Percentiles rank a stretch among this genome's conserved stretches.
Evolutionary conservation across 2,113 vertebrate genomes (phyloP).

Genomic region (Maccullochella peelii): DNA sequence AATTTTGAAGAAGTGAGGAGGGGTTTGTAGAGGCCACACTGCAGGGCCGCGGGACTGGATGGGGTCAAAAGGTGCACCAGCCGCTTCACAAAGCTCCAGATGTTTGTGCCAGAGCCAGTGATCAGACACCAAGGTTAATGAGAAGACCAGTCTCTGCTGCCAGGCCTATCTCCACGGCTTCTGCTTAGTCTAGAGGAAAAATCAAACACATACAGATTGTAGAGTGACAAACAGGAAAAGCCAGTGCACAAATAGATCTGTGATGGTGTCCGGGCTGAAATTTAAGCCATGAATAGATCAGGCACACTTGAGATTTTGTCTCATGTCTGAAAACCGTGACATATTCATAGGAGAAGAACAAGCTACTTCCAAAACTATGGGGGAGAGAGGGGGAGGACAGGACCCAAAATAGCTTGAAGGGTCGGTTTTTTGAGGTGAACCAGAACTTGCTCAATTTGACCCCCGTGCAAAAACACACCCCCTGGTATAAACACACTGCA

Average conservation of each 20-base stretch:
- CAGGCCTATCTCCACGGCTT: slow-evolving; percentile 70
- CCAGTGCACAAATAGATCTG: background rate
- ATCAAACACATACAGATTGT: slow-evolving; percentile 18
- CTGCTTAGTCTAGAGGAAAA: slow-evolving; percentile 61
- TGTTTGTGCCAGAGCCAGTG: slow-evolving; percentile 42
- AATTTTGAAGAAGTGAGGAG: slow-evolving; percentile 62
- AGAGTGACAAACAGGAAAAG: slow-evolving; percentile 13
- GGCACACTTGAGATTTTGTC: slow-evolving; percentile 10
- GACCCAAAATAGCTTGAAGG: slow-evolving; percentile 44
- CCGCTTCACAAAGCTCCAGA: slow-evolving; percentile 54
- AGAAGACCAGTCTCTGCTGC: slow-evolving; percentile 46
- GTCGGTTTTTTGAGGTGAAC: slow-evolving; percentile 47
- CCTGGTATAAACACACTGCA: slow-evolving; percentile 35
- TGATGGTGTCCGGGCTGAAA: background rate
- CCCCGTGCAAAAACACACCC: slow-evolving; percentile 1
- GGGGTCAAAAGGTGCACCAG: slow-evolving; percentile 13
- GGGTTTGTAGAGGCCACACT: slow-evolving; percentile 52
- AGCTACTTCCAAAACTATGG: background rate
- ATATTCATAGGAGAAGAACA: slow-evolving; percentile 13
- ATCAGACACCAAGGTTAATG: slow-evolving; percentile 53
- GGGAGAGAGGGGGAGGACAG: background rate
- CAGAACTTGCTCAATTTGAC: slow-evolving; percentile 25
- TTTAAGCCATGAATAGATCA: background rate
- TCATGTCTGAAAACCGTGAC: slow-evolving; percentile 23
- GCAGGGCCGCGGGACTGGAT: slow-evolving; percentile 39